Evolutionary conservation across 2,113 vertebrate species (phyloP), one percentile per base, ranked within the genome.

Genomic region (Euleptes europaea): DNA sequence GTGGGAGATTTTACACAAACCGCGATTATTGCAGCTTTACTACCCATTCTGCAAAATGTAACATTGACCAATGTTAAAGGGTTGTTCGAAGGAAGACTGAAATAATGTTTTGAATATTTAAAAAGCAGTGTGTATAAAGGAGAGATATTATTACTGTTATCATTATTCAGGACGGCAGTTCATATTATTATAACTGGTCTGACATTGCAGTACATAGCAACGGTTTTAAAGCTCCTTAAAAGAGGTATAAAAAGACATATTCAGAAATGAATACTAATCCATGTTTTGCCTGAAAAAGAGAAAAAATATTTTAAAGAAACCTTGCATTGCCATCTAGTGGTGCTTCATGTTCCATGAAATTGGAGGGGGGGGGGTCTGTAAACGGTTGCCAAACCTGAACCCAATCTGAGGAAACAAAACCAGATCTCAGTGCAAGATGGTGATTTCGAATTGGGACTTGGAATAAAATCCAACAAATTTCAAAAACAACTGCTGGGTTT

Each of bases 321-420:
- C 78, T 15, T 21, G 17, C 42, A 35, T 42, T 88, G 82, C 82
- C 77, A 69, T 88, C 82, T 88, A 57, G 60, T 67, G 86, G 76
- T 31, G 23, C 10, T 15, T 63, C 47, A 21, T 17, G 15, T 44
- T 31, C n/a, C n/a, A 65, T 75, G 14, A 15, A 1, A 33, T 21
- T n/a, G 47, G 23, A 15, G 5, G n/a, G n/a, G n/a, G 15, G 60
- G 60, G 26, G 60, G 26, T 63, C 23, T 63, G 60, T 63, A 19
- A 28, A 26, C 47, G 51, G n/a, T 33, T 51, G 47, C 14, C n/a
- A 26, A 17, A 21, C 15, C n/a, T 51, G n/a, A 54, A n/a, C 33
- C 33, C 8, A 33, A 35, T 35, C 74, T 54, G n/a, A 57, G n/a
- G 6, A 76, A 51, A 51, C 33, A 40, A 10, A 11, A 31, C 42